phyloP scores from a whole-genome alignment of 2,113 vertebrate species.

The Rutilus rutilus region DNA sequence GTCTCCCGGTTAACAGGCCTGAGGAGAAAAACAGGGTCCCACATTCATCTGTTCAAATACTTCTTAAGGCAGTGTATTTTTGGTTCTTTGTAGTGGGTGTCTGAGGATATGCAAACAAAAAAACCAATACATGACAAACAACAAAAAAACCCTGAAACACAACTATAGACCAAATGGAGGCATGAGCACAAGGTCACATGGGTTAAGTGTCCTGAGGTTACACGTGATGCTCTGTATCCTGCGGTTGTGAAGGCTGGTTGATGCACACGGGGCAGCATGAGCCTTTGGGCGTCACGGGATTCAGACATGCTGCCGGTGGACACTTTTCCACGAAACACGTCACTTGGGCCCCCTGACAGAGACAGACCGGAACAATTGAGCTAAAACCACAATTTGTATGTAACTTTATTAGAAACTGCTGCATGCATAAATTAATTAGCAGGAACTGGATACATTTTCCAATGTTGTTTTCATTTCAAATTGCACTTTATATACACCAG shows the following conservation, averaged over 20 bases:
- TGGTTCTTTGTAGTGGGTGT: slow-evolving; percentile 54
- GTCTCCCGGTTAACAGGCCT: slow-evolving; percentile 37
- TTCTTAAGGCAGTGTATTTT: slow-evolving; percentile 35
- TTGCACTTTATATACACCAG: too few relatives aligned
- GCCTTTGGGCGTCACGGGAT: slow-evolving; percentile 80
- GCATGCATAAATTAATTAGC: too few relatives aligned
- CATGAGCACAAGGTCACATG: slow-evolving; percentile 60
- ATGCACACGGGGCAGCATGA: slow-evolving; percentile 88
- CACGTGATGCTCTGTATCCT: slow-evolving; percentile 37
- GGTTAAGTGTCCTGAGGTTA: slow-evolving; percentile 70
- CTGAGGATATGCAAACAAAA: slow-evolving; percentile 53
- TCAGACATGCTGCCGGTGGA: slow-evolving; percentile 73
- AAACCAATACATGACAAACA: slow-evolving; percentile 49
- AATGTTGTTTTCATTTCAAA: too few relatives aligned
- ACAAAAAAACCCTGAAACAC: slow-evolving; percentile 52
- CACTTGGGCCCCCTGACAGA: slow-evolving; percentile 85
- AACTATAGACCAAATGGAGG: slow-evolving; percentile 58
- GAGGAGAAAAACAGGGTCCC: slow-evolving; percentile 58
- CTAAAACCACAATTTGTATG: neutral
- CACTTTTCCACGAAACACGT: slow-evolving; percentile 94
- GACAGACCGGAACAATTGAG: neutral
- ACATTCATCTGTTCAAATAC: slow-evolving; percentile 49
- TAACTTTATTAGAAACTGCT: too few relatives aligned
- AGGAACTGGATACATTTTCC: too few relatives aligned
- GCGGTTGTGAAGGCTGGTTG: slow-evolving; percentile 43